Conservation (phyloP, 1,140 invertebrate species). For the Dufourea novaeangliae region DNA sequence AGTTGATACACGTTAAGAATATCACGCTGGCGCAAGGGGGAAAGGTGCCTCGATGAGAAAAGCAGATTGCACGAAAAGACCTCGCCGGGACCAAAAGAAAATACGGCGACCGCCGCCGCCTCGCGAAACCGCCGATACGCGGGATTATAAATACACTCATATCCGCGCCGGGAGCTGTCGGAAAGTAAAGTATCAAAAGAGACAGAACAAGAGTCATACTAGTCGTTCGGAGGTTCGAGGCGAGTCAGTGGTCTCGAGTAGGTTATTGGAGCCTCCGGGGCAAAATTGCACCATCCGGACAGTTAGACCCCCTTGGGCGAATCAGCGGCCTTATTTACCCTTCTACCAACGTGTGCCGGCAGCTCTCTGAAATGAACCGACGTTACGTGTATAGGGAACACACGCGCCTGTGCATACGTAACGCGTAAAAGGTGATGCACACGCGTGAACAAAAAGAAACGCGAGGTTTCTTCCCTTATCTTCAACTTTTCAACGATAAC, state of each 20-base stretch:
- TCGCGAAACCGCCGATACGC: not conserved
- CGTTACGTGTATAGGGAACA: conserved; percentile 32
- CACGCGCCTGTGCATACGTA: conserved; percentile 40
- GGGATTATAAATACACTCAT: conserved; percentile 27
- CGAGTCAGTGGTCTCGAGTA: conserved; percentile 68
- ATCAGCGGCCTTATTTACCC: conserved; percentile 81
- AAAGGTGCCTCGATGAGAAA: not conserved
- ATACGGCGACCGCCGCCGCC: not conserved
- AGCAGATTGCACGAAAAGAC: not conserved
- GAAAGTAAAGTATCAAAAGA: conserved; percentile 61
- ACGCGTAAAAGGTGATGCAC: conserved; percentile 25
- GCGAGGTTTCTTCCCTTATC: not conserved
- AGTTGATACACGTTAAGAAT: not conserved
- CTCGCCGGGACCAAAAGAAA: not conserved
- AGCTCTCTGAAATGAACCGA: conserved; percentile 19
- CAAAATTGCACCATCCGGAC: conserved; percentile 77
- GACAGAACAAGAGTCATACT: conserved; percentile 57
- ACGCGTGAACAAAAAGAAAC: not conserved
- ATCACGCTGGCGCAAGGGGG: not conserved
- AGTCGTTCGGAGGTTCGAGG: conserved; percentile 49
- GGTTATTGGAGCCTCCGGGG: conserved; percentile 78
- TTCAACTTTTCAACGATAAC: not conserved
- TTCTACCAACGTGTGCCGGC: conserved; percentile 53
- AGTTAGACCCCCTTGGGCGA: conserved; percentile 80
- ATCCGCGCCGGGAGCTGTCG: conserved; percentile 49